These are phyloP conservation scores for Pentalonia nigronervosa DNA, from an alignment of 1,140 invertebrate genomes.

Conservation along the genomic window DNA sequence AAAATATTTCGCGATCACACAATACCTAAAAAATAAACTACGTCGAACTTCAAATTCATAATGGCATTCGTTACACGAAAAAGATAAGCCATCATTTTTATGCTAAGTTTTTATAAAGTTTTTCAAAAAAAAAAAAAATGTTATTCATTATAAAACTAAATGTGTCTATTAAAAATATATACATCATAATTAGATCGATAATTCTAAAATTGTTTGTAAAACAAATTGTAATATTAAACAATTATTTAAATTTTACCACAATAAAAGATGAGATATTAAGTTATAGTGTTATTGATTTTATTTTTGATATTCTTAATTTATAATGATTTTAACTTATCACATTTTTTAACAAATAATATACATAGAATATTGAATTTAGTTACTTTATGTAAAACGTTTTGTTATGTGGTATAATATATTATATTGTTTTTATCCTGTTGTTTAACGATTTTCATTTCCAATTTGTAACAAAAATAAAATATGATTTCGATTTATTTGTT, in stretches of 20 bases:
- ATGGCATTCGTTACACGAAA: not conserved
- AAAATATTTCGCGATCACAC: not conserved
- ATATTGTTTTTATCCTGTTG: not conserved
- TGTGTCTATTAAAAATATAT: not conserved
- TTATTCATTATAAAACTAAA: not conserved
- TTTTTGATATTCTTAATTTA: not conserved
- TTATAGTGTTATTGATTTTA: not conserved
- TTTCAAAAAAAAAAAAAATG: not conserved
- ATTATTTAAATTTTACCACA: not conserved
- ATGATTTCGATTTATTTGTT: not conserved
- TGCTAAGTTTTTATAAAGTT: not conserved
- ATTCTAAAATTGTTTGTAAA: not conserved
- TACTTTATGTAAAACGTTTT: not conserved
- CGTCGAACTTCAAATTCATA: not conserved
- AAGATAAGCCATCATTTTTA: not conserved
- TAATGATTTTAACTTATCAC: not conserved
- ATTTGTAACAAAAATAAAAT: not conserved
- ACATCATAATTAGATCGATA: not conserved
- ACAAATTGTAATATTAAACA: not conserved
- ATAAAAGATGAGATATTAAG: not conserved
- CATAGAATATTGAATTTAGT: not conserved
- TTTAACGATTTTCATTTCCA: not conserved
- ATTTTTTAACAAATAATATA: no score
- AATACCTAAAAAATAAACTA: not conserved
- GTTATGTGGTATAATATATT: not conserved